These are phyloP conservation scores for Drosophila greeni DNA, from an alignment of 2,888 invertebrate species.

Conservation along the genomic window DNA sequence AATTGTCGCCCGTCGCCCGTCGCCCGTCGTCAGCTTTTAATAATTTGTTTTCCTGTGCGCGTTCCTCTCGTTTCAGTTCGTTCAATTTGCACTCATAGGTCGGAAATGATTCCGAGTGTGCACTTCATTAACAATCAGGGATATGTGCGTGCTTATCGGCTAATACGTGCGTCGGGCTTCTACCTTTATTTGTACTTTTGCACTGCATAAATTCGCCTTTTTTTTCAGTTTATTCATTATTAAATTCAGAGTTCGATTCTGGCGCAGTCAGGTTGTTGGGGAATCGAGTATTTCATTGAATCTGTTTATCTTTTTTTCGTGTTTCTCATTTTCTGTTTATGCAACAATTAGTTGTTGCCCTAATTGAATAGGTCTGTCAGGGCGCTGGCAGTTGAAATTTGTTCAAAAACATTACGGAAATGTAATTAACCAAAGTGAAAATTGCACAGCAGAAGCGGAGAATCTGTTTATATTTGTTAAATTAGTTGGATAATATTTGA, in stretches of 20 bases:
- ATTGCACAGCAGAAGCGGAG: neutral
- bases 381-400: slow-evolving; percentile 25
- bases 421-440: slow-evolving; percentile 4
- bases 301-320: slow-evolving; percentile 1
- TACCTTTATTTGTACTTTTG: slow-evolving; percentile 8
- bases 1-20: slow-evolving; percentile 23
- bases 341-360: slow-evolving; percentile 23
- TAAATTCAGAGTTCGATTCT: slow-evolving; percentile 10
- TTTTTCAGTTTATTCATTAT: slow-evolving; percentile 24
- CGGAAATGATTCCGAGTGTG: slow-evolving; percentile 46
- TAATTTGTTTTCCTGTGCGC: neutral
- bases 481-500: too few relatives aligned
- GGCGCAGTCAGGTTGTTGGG: neutral
- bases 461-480: too few relatives aligned
- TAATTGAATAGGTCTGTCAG: slow-evolving; percentile 18
- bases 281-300: slow-evolving; percentile 10
- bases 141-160: slow-evolving; percentile 43
- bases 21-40: slow-evolving; percentile 11
- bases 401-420: slow-evolving; percentile 10
- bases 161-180: slow-evolving; percentile 35
- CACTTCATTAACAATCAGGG: slow-evolving; percentile 50
- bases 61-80: slow-evolving; percentile 17
- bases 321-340: slow-evolving; percentile 18
- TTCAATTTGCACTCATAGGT: slow-evolving; percentile 36
- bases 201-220: slow-evolving; percentile 13